Evolutionary conservation across 2,888 invertebrate genomes (phyloP), one percentile per base, ranked within the genome.

Genomic region (Sussaba pulchella): DNA sequence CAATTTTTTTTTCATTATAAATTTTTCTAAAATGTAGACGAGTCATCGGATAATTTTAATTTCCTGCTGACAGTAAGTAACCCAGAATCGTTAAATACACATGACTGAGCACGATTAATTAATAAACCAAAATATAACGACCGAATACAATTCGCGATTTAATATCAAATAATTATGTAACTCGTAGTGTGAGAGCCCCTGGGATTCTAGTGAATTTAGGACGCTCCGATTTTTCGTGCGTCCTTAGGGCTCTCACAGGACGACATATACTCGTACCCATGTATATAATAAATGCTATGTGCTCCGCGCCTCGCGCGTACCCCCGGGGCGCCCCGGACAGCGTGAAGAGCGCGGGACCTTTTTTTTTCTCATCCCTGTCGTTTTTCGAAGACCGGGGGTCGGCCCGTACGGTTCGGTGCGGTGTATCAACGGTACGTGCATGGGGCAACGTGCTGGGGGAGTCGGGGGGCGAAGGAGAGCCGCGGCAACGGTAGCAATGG

Each of bases 371-470:
- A 57, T 71, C 70, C 47, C 70, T 47, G 43, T 59, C 12, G 14
- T 71, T 57, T 70, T 70, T 70, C 69, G 45, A 69, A 41, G 67
- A 50, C 54, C 39, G 41, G 26, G 43, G 57, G 57, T 59, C 31
- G 31, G 10, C 57, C 31, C 31, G 43, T 63, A 31, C 59, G 52
- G 47, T 69, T 52, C 75, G 26, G 24, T 36, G 47, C 52, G 59
- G 67, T 31, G 52, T 54, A 57, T 26, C 69, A 57, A 57, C 57
- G 69, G 70, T 43, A 52, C 19, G 67, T 31, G n/a, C 66, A 47
- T 39, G 82, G 84, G 85, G 86, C 85, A 82, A 69, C 66, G 83
- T 61, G 59, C 67, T 57, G 67, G 80, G 72, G 31, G 43, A 39
- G 43, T 41, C 54, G 54, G 76, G 52, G 43, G 31, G 31, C 4